phyloP scores from a whole-genome alignment of 2,113 vertebrate genomes.

The Maylandia zebra region DNA sequence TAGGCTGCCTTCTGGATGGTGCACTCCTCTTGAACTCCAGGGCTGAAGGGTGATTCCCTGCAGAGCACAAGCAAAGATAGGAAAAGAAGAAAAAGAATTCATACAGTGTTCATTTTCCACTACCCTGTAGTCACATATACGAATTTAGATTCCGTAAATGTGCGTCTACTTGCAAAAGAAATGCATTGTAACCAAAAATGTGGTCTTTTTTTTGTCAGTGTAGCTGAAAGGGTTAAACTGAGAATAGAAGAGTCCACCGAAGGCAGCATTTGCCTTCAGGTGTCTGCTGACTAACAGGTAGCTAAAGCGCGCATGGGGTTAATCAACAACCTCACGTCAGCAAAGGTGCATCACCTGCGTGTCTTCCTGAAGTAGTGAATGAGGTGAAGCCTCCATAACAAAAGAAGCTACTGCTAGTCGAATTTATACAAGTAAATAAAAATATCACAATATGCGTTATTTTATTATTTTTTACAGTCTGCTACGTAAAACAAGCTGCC shows the following conservation, averaged over 20 bases:
- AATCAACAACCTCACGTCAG: conserved; percentile 59
- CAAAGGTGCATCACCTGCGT: conserved; percentile 69
- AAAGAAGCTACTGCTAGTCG: not conserved
- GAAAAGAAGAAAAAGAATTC: not conserved
- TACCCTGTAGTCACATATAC: not conserved
- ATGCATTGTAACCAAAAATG: not conserved
- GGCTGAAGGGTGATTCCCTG: not conserved
- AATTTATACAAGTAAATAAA: not conserved
- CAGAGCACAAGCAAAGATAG: conserved; percentile 1
- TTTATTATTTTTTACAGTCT: not conserved
- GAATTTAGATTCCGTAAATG: not conserved
- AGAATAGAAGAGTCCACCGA: not conserved
- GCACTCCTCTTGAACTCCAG: conserved; percentile 37
- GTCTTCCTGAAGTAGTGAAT: conserved; percentile 33
- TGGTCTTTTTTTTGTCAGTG: not conserved
- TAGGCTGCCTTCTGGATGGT: not conserved
- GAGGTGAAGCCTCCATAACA: conserved; percentile 41
- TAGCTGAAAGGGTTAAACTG: not conserved
- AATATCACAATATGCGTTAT: not conserved
- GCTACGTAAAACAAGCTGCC: not conserved
- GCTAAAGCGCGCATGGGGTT: conserved; percentile 35
- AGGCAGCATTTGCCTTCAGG: not conserved
- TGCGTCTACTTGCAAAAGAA: not conserved
- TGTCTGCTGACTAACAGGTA: conserved; percentile 33
- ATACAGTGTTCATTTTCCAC: not conserved